phyloP scores from a whole-genome alignment of 2,888 invertebrate genomes.

The Idaea biselata region DNA sequence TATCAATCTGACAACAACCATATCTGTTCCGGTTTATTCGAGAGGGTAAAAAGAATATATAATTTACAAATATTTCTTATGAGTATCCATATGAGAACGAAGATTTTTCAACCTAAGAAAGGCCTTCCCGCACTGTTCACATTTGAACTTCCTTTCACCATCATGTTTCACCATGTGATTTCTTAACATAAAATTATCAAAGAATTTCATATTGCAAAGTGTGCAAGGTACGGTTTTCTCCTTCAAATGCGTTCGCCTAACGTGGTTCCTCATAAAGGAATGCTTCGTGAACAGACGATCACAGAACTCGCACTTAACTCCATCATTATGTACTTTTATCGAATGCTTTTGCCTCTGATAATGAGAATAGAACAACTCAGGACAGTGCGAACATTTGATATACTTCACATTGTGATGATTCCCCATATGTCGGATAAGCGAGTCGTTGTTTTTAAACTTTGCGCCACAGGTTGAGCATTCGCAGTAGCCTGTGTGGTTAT shows the following conservation, averaged over 20 bases:
- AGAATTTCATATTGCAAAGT: slow-evolving; percentile 65
- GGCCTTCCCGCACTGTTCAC: slow-evolving; percentile 80
- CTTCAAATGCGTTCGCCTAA: slow-evolving; percentile 68
- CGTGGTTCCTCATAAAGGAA: slow-evolving; percentile 70
- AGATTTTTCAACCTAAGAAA: slow-evolving; percentile 81
- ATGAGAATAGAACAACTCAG: slow-evolving; percentile 71
- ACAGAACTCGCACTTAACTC: slow-evolving; percentile 65
- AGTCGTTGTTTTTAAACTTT: slow-evolving; percentile 64
- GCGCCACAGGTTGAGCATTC: slow-evolving; percentile 60
- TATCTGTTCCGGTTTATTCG: neutral
- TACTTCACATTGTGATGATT: slow-evolving; percentile 64
- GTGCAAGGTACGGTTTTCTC: slow-evolving; percentile 69
- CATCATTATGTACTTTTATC: slow-evolving; percentile 69
- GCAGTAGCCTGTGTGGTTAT: slow-evolving; percentile 58
- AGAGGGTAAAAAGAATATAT: neutral
- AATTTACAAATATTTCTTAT: slow-evolving; percentile 53
- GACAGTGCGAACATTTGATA: slow-evolving; percentile 64
- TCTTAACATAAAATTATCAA: slow-evolving; percentile 61
- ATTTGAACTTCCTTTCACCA: slow-evolving; percentile 76
- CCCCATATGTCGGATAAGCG: slow-evolving; percentile 63
- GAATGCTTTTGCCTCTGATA: slow-evolving; percentile 77
- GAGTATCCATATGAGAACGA: slow-evolving; percentile 78
- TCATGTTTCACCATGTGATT: slow-evolving; percentile 79
- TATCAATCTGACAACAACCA: no score
- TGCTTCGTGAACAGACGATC: slow-evolving; percentile 70